Evolutionary conservation across 2,113 vertebrate species (phyloP), one percentile per base, ranked within the genome.

Genomic region (Malaclemys terrapin): DNA sequence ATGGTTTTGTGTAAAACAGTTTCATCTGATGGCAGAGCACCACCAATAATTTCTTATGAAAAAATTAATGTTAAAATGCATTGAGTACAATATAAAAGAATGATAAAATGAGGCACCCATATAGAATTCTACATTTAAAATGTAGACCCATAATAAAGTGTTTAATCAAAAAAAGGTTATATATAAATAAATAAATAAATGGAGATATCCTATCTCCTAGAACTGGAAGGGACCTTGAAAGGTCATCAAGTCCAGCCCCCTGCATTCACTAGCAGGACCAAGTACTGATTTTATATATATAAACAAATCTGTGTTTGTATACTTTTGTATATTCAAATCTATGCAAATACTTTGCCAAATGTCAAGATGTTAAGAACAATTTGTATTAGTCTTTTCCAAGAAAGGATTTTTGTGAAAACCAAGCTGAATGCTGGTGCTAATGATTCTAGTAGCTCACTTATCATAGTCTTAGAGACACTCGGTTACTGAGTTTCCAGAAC

Each of bases 401-500:
- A 79, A 84, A 87, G 90, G 78, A 90, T 96, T 95, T 86, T 35
- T 87, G 19, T 57, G 20, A 97, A 84, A 94, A 93, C 38, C 72
- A 91, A 93, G 79, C 24, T 31, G 49, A 96, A 94, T 49, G 49
- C 50, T 96, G 75, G 80, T 91, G 80, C 75, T 49, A 38, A 92
- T 86, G 80, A 92, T 86, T 93, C 88, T 54, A 82, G 56, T 86
- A 49, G 27, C 49, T 47, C 24, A 84, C 94, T 96, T 92, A 88
- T 95, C 82, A 84, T 69, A 22, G 65, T 96, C 31, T n/a, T 88
- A 79, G 92, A 93, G 42, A 95, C 86, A 89, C 42, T 88, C 0
- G 4, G 82, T 96, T 90, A 92, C 47, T 84, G 95, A 95, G 85
- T 83, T 94, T 96, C 87, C 59, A 92, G 80, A 96, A 95, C 62